Base-by-base conservation (phyloP, 2,888 invertebrate species). In the Noctua janthina region DNA sequence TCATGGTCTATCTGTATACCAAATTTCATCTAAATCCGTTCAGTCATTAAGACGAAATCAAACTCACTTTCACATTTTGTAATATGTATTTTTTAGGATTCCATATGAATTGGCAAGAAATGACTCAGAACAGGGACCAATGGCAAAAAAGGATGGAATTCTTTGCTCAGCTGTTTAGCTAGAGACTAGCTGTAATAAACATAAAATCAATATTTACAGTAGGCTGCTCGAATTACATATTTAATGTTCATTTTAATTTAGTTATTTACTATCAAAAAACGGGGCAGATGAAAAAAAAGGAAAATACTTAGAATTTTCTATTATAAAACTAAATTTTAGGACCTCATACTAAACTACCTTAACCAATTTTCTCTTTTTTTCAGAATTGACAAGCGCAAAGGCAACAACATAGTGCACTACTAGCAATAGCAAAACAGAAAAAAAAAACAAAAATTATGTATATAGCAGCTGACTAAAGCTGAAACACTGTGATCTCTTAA, bases 401-500 rank as follows among this genome's bases (percentile, higher is more conserved):
- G 66, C 87, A 89, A 86, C 87, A 87, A 90, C 89, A 90, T 91
- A 88, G 89, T 90, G 83, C 66, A 35, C 66, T 91, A 90, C 87
- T 91, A 85, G 88, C 82, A 80, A 87, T 85, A 88, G 70, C 92
- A 92, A 91, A 91, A 86, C 92, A 92, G 92, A 92, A 92, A 93
- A 92, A 93, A 92, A 92, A 93, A 93, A 84, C 84, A 87, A 87
- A 90, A 92, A 91, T 89, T 85, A 92, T 91, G 90, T 91, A 90
- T 87, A 90, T 89, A 87, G 68, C 83, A 78, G 89, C 85, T 80
- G 77, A 80, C 76, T 79, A 82, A 49, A 82, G 83, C 84, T 82
- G 86, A 59, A 59, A 75, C 82, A 91, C 94, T 95, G 95, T 96
- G 95, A 96, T 96, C 95, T 95, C 94, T 87, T 88, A 81, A 82